Evolutionary conservation across 2,113 vertebrate species (phyloP).

Genomic region (Phodopus roborovskii): DNA sequence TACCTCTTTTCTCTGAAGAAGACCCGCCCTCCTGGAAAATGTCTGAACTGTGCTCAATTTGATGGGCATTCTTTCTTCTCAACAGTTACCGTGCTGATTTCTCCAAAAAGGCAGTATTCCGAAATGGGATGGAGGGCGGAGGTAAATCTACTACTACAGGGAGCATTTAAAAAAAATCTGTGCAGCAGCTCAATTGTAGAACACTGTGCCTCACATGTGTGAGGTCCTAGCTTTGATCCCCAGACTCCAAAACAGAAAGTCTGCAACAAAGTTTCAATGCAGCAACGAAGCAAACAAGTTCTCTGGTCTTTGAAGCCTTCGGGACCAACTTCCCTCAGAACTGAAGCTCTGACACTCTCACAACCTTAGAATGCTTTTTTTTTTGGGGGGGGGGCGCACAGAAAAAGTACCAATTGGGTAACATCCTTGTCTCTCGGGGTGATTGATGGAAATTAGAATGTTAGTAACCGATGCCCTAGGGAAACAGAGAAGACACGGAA

Average conservation of each 20-base stretch:
- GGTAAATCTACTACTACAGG: background rate
- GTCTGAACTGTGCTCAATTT: background rate
- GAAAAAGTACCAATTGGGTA: background rate
- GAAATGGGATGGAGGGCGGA: background rate
- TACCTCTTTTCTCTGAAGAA: background rate
- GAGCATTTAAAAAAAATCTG: constrained; percentile 35
- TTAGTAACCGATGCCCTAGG: background rate
- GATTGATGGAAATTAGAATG: background rate
- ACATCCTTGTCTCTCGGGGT: background rate
- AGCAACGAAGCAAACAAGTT: background rate
- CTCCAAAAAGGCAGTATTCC: constrained; percentile 21
- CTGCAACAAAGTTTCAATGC: background rate
- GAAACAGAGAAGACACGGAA: background rate
- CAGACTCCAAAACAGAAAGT: background rate
- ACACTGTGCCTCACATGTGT: background rate
- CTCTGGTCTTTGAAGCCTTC: background rate
- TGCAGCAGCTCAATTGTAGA: background rate
- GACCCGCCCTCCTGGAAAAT: background rate
- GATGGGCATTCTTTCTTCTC: background rate
- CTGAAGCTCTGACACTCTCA: background rate
- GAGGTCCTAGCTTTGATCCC: background rate
- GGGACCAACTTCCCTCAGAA: background rate
- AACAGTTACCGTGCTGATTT: background rate
- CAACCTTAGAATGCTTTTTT: background rate
- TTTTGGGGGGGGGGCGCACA: background rate